Evolutionary conservation across 2,888 invertebrate species (phyloP).

Genomic region (Formica aserva): DNA sequence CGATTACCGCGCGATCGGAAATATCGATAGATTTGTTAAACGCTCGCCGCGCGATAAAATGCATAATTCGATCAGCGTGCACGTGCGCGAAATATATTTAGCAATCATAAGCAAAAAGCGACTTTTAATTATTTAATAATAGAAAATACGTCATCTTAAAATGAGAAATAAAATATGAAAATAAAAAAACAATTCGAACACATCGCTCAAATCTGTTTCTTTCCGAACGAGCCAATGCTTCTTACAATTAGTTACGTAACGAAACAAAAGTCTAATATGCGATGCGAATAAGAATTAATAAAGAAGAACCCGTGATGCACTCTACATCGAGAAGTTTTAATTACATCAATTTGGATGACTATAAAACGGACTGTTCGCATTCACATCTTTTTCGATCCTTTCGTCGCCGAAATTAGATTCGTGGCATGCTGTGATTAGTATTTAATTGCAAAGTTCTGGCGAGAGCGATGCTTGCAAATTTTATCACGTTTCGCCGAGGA

Average conservation of each 20-base stretch:
- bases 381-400: conserved; percentile 46
- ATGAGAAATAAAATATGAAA: background rate
- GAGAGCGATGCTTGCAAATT: conserved; percentile 54
- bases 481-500: conserved; percentile 55
- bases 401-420: conserved; percentile 44
- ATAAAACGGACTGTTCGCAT: background rate
- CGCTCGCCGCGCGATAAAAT: conserved; percentile 20
- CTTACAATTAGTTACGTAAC: background rate
- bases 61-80: conserved; percentile 37
- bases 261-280: background rate
- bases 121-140: background rate
- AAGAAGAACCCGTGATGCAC: background rate
- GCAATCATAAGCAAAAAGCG: background rate
- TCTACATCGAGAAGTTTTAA: conserved; percentile 27
- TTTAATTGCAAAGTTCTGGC: conserved; percentile 56
- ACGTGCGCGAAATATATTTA: conserved; percentile 22
- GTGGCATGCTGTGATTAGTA: conserved; percentile 50
- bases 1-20: conserved; percentile 45
- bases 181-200: background rate
- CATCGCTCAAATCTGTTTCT: background rate
- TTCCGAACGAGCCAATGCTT: background rate
- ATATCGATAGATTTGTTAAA: conserved; percentile 53
- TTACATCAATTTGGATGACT: conserved; percentile 13
- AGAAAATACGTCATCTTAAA: background rate
- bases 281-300: background rate